Base-by-base conservation (phyloP, 2,113 vertebrate species). In the Stigmatopora nigra region DNA sequence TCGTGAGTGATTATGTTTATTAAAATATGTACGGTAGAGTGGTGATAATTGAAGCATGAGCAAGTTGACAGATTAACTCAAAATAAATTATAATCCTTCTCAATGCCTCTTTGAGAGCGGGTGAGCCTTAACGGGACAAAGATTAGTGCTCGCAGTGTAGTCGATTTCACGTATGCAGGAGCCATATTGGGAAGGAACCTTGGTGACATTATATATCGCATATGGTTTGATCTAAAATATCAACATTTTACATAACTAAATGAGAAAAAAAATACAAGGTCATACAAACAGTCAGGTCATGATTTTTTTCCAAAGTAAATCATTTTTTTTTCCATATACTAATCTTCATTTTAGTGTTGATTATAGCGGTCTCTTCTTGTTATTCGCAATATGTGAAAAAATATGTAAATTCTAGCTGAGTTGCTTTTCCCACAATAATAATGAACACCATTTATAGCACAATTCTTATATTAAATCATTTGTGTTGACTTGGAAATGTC, bases 401-500 rank as follows among this genome's bases (percentile, higher is more conserved):
- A 11, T 52, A 41, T 31, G 15, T 41, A 61, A 52, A 7, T 8
- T 16, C 58, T 38, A 15, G 7, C 10, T 45, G 19, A 6, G 41
- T 12, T 20, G 10, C 9, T 45, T 46, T 61, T 61, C 22, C 7
- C 46, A 9, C 15, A 61, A 22, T 61, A 61, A 22, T 61, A 45
- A 61, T 9, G 60, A 38, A 35, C 17, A n/a, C 48, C 5, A 35
- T 41, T 56, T 36, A 25, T 16, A 60, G 48, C 16, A 41, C 17
- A 7, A 11, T 47, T n/a, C 19, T 11, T 8, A 64, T 16, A 1
- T 15, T 16, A 35, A 67, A 62, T 10, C 19, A 22, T 41, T 9
- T 20, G 19, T 53, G 51, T 22, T 22, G 5, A 53, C 44, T 17
- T 53, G 51, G 8, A 72, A 64, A 65, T 63, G 64, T 64, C 62